These are phyloP conservation scores for Chorisops tibialis DNA, from an alignment of 2,888 invertebrate species.

Conservation along the genomic window DNA sequence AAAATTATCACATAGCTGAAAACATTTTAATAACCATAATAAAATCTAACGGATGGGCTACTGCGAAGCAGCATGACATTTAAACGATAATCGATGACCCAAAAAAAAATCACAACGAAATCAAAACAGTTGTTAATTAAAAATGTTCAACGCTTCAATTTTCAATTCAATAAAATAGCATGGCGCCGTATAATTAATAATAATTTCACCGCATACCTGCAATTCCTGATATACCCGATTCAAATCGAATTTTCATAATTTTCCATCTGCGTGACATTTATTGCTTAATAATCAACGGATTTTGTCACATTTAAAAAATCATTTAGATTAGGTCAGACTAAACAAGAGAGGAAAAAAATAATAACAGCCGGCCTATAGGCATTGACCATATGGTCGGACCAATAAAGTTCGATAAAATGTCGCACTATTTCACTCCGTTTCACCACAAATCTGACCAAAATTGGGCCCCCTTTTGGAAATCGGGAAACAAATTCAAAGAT, in stretches of 20 bases:
- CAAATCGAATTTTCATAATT: slow-evolving; percentile 8
- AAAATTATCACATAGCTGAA: too few species aligned
- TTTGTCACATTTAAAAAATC: slow-evolving; percentile 23
- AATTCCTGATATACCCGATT: not conserved
- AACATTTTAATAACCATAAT: slow-evolving; percentile 3
- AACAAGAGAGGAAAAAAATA: not conserved
- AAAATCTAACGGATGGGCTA: slow-evolving; percentile 12
- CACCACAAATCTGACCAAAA: too few species aligned
- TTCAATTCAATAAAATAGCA: slow-evolving; percentile 11
- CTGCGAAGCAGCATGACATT: slow-evolving; percentile 1
- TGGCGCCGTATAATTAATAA: slow-evolving; percentile 16
- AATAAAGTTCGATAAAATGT: not conserved
- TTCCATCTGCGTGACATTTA: slow-evolving; percentile 13
- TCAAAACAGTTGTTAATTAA: slow-evolving; percentile 20
- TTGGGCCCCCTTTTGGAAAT: too few species aligned
- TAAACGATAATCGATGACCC: not conserved
- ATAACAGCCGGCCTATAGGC: too few species aligned
- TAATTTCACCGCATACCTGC: not conserved
- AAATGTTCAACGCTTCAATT: not conserved
- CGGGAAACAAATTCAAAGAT: too few species aligned
- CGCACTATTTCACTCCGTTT: not conserved
- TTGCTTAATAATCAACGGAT: slow-evolving; percentile 26
- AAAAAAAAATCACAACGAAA: slow-evolving; percentile 4
- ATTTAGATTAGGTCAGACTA: slow-evolving; percentile 19
- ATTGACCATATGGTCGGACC: slow-evolving; percentile 6